These are phyloP conservation scores for Epinephelus lanceolatus DNA, from an alignment of 2,113 vertebrate genomes.

Conservation along the genomic window DNA sequence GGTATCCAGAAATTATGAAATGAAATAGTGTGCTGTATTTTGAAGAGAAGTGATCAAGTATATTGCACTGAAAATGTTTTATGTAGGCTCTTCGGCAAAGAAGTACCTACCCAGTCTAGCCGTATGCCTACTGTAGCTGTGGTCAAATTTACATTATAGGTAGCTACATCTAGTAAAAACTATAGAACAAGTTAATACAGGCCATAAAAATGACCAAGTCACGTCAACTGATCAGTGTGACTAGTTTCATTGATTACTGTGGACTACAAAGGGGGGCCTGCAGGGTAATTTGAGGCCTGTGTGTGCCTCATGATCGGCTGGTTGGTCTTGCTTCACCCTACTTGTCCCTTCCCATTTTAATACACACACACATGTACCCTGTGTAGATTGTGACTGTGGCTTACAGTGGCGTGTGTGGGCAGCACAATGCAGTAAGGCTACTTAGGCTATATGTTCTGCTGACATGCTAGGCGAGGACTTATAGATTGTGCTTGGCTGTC, in stretches of 20 bases:
- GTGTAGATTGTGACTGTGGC: slow-evolving; percentile 61
- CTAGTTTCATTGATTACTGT: slow-evolving; percentile 68
- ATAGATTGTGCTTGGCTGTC: slow-evolving; percentile 65
- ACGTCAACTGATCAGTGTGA: slow-evolving; percentile 70
- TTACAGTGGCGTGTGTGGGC: slow-evolving; percentile 65
- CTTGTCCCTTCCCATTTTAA: slow-evolving; percentile 46
- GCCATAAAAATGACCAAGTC: slow-evolving; percentile 32
- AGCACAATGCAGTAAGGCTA: slow-evolving; percentile 71
- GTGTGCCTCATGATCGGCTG: slow-evolving; percentile 60
- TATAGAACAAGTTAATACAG: slow-evolving; percentile 36
- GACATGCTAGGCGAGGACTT: slow-evolving; percentile 78
- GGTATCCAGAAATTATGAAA: neutral
- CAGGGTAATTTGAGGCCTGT: slow-evolving; percentile 63
- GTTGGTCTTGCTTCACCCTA: slow-evolving; percentile 61
- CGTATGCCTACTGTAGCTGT: neutral
- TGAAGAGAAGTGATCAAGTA: neutral
- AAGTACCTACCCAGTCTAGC: too few species aligned
- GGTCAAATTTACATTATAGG: neutral
- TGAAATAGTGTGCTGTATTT: neutral
- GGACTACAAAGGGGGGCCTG: slow-evolving; percentile 53
- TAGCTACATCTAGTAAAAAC: neutral
- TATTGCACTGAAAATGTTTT: neutral
- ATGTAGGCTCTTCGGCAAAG: neutral
- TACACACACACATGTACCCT: slow-evolving; percentile 43
- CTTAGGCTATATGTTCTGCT: slow-evolving; percentile 80